Percentiles rank a stretch among this genome's conserved stretches.
phyloP scores from a whole-genome alignment of 2,113 vertebrate genomes.

The Thryonomys swinderianus region DNA sequence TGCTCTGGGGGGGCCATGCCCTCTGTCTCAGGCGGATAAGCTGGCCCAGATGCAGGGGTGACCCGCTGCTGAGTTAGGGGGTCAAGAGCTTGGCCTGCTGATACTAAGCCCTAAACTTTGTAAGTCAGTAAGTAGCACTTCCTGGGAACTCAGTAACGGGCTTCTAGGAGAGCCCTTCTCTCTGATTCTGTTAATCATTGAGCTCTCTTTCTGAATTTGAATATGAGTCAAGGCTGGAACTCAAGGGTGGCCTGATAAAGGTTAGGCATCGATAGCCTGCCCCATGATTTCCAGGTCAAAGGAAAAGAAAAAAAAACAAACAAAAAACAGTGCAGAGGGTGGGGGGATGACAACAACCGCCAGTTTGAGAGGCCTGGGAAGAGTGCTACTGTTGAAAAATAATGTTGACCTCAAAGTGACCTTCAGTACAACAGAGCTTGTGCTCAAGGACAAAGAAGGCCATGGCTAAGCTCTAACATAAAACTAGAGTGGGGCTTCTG shows the following conservation, averaged over 20 bases:
- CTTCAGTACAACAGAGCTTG: not conserved
- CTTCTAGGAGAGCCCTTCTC: not conserved
- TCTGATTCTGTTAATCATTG: constrained; percentile 64
- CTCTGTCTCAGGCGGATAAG: not conserved
- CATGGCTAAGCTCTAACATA: not conserved
- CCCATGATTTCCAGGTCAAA: constrained; percentile 73
- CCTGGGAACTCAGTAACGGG: not conserved
- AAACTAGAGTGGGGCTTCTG: not conserved
- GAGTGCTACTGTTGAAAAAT: constrained; percentile 60
- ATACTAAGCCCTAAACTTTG: not conserved
- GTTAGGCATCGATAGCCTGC: constrained; percentile 25
- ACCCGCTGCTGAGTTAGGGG: constrained; percentile 32
- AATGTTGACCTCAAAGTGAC: constrained; percentile 66
- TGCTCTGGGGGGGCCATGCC: not conserved
- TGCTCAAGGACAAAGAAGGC: not conserved
- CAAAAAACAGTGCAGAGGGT: too few relatives aligned
- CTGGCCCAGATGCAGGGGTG: not conserved
- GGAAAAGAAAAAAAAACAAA: constrained; percentile 44
- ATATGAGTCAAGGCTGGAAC: constrained; percentile 48
- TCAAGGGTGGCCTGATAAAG: constrained; percentile 32
- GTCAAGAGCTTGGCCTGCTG: not conserved
- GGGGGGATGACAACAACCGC: not conserved
- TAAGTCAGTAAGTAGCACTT: not conserved
- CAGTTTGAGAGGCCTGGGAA: constrained; percentile 13
- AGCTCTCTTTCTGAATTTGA: constrained; percentile 59